Evolutionary conservation across 2,888 invertebrate genomes (phyloP), one percentile per base, ranked within the genome.

Genomic region (Chorisops tibialis): DNA sequence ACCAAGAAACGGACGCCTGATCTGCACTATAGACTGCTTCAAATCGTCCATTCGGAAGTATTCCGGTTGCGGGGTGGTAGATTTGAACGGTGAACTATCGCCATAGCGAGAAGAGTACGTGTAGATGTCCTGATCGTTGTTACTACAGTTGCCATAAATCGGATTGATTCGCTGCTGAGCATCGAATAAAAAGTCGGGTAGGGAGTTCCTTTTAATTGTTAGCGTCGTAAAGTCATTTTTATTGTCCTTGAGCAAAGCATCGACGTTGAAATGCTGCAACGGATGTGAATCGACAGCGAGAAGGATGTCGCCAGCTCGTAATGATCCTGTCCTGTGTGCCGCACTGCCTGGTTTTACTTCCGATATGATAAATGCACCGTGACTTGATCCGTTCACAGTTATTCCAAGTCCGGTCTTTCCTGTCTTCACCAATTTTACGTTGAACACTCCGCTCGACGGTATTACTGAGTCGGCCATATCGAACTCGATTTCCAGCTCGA

Each of bases 391-490:
- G 74, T 89, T 91, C 6, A 96, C 89, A n/a, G 93, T 94, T 39
- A 96, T 87, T 2, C 96, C 96, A 12, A 96, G 81, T 4, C 93
- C 93, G 22, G 85, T 86, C 39, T 87, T 87, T 24, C 85, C 87
- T 0, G 72, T 67, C 69, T 88, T 87, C 4, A 92, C 88, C 54
- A 96, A 81, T 75, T 93, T 91, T 0, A 97, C 94, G 66, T 89
- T 91, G 73, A 95, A 96, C 0, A 93, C 88, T 0, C 95, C 95
- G 69, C 91, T 91, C 4, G 91, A 88, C 2, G 95, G 93, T 66
- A 94, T 91, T 47, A 95, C 93, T 0, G 93, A 87, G 68, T 95
- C 94, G 9, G 93, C 90, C 75, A 95, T 92, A 78, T 91, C 93
- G 76, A 95, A 95, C 74, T 95, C 94, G 1, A 91, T 84, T 69